Base-by-base conservation (phyloP, 1,140 invertebrate species). In the Cherax destructor region DNA sequence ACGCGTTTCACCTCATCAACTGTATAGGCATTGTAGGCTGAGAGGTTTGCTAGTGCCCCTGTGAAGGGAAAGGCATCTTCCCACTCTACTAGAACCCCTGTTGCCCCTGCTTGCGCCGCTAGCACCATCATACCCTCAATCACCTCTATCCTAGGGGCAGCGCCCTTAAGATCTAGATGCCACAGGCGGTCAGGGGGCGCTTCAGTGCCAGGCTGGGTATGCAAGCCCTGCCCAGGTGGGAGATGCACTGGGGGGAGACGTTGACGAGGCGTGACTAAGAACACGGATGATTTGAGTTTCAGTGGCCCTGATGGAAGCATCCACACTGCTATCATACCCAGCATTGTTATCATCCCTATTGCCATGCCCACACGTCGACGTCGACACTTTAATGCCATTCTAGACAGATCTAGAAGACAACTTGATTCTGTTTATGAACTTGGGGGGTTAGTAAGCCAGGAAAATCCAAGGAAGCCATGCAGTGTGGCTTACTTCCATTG, bases 141-240 rank as follows among this genome's bases (percentile, higher is more conserved):
- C 94, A 96, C 97, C 21, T 94, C 93, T 0, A 97, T 93, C 92
- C 97, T 97, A 1, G 98, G 97, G 0, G 97, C 97, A 50, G 83
- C 91, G 13, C 98, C 98, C 94, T 99, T 99, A 1, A 99, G 95
- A 95, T 99, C 98, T 3, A 99, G 94, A 94, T 99, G 98, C 0
- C 99, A 96, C 56, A 96, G 50, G 11, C 86, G 52, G 56, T 92
- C 83, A 21, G 52, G 74, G 10, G 93, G 93, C 47, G 74, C 78
- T 47, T 83, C 91, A 18, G 24, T 21, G 21, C 84, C 91, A 18
- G 21, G n/a, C 47, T 86, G 83, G n/a, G 88, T 91, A 24, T 85
- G 81, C n/a, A 90, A 74, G 24, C 65, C 56, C 47, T 69, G 47
- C 16, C 18, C n/a, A 21, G 47, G 18, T 11, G 76, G 61, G 21